Evolutionary conservation across 2,113 vertebrate genomes (phyloP).

Genomic region (Amphiprion ocellaris): DNA sequence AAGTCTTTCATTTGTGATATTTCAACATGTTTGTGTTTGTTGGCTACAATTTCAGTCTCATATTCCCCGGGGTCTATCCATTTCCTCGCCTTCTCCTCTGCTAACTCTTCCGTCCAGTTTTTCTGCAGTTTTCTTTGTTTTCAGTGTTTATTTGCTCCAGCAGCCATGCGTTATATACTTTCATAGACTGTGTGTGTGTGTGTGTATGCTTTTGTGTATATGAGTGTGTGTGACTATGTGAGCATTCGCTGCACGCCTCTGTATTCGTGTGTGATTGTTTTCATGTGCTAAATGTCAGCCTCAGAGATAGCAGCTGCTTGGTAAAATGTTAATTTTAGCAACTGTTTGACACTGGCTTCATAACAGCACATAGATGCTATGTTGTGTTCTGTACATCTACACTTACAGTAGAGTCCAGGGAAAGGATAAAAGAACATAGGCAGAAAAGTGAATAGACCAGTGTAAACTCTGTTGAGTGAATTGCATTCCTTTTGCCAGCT

Average conservation of each 20-base stretch:
- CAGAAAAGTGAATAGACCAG: background rate
- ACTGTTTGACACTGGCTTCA: constrained; percentile 57
- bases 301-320: constrained; percentile 53
- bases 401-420: background rate
- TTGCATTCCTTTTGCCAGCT: constrained; percentile 38
- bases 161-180: background rate
- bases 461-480: background rate
- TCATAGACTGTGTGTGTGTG: background rate
- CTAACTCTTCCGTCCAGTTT: background rate
- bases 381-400: constrained; percentile 2
- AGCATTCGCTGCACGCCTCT: background rate
- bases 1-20: constrained; percentile 35
- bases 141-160: constrained; percentile 17
- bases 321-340: constrained; percentile 65
- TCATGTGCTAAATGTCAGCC: constrained; percentile 54
- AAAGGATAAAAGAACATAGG: background rate
- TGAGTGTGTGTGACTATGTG: constrained; percentile 11
- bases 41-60: constrained; percentile 36
- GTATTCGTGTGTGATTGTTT: constrained; percentile 3
- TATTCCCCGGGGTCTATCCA: constrained; percentile 21
- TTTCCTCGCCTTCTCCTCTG: constrained; percentile 14
- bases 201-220: background rate
- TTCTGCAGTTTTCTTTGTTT: constrained; percentile 17
- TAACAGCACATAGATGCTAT: constrained; percentile 17
- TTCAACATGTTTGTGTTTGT: constrained; percentile 49